Conservation (phyloP, 2,888 invertebrate species). For the Mystacides longicornis region DNA sequence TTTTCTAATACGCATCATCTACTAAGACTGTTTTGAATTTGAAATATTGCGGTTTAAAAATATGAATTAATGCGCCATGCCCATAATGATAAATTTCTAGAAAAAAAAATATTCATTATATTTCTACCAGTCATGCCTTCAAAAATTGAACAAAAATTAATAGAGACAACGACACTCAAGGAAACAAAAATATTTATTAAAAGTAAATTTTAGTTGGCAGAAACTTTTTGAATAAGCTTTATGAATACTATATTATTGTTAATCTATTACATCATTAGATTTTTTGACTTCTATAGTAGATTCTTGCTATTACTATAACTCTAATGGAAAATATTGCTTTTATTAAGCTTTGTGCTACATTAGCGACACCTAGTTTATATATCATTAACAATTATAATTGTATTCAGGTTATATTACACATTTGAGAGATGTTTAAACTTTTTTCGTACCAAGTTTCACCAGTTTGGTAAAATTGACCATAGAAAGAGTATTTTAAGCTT, state of each 20-base stretch:
- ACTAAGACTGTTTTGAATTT: no score
- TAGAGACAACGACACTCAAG: conserved; percentile 30
- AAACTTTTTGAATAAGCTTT: background rate
- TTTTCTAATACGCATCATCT: no score
- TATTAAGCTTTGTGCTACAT: conserved; percentile 33
- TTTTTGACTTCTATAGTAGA: conserved; percentile 23
- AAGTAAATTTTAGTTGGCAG: background rate
- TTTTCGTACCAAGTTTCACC: background rate
- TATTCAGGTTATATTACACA: background rate
- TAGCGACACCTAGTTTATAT: conserved; percentile 50
- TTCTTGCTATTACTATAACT: conserved; percentile 4
- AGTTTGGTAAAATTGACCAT: background rate
- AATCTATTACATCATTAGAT: conserved; percentile 13
- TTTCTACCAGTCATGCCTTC: conserved; percentile 23
- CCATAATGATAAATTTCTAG: background rate
- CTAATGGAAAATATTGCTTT: conserved; percentile 23
- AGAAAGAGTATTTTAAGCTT: background rate
- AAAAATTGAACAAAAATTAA: conserved; percentile 27
- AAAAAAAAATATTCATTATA: background rate
- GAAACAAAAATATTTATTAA: background rate
- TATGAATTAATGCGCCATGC: no score
- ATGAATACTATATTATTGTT: background rate
- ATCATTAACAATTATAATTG: conserved; percentile 18
- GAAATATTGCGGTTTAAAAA: no score
- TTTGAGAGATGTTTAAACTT: background rate